Conservation (phyloP, 2,797 vertebrate species). For the Pteronotus mesoamericanus region DNA sequence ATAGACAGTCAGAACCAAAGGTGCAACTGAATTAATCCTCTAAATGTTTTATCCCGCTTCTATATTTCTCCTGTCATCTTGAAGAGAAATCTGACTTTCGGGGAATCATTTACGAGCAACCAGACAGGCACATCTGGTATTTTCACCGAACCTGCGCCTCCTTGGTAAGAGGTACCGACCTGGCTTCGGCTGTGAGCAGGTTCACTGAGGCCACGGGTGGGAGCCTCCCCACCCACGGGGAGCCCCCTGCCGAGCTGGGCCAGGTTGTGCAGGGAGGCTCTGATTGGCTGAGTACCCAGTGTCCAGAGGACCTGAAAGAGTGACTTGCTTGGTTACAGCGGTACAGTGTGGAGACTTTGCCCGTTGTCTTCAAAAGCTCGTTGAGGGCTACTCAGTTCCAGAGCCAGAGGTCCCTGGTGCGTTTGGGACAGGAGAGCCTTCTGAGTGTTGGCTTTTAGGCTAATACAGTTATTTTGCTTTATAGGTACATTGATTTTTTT, state of each 20-base stretch:
- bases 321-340: neutral
- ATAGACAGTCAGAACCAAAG: conserved; percentile 67
- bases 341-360: neutral
- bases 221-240: neutral
- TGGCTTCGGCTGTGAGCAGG: neutral
- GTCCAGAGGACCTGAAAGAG: neutral
- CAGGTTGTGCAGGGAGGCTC: neutral
- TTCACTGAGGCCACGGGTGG: neutral
- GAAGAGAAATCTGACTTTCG: neutral
- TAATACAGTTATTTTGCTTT: neutral
- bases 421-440: neutral
- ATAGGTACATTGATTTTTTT: neutral
- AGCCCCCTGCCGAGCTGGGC: neutral
- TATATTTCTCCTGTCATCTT: conserved; percentile 44
- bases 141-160: neutral
- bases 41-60: conserved; percentile 65
- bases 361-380: neutral
- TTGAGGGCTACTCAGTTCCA: neutral
- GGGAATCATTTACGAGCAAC: neutral
- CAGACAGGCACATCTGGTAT: neutral
- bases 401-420: neutral
- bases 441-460: neutral
- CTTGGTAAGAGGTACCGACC: neutral
- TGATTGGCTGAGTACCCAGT: neutral
- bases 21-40: conserved; percentile 64